Evolutionary conservation across 2,113 vertebrate genomes (phyloP).

Genomic region (Myotis yumanensis): DNA sequence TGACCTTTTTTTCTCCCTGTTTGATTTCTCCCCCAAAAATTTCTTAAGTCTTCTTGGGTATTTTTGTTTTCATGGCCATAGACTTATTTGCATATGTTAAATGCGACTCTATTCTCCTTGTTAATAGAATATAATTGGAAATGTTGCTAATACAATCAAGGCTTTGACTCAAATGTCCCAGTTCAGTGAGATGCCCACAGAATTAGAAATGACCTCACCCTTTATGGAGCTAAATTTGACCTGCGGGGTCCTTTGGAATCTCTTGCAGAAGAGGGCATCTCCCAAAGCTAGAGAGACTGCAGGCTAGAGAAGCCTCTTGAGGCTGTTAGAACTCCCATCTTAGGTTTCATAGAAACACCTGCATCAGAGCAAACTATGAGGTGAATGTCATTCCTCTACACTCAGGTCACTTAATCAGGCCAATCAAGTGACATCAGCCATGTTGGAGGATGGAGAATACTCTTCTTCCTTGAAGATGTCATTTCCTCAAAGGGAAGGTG

Average conservation of each 20-base stretch:
- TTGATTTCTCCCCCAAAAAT: background rate
- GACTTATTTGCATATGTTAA: background rate
- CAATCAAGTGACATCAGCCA: background rate
- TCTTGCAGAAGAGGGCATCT: background rate
- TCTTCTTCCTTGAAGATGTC: background rate
- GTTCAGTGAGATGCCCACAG: background rate
- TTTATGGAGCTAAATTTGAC: background rate
- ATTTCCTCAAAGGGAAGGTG: background rate
- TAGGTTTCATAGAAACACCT: background rate
- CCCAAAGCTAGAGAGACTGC: background rate
- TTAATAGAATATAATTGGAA: background rate
- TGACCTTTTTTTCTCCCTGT: too few species aligned
- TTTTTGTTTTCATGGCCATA: too few species aligned
- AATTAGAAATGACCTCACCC: background rate
- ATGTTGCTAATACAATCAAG: background rate
- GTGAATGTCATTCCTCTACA: background rate
- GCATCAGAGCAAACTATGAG: background rate
- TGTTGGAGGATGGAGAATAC: background rate
- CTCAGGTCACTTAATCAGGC: background rate
- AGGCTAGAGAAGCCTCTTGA: too few species aligned
- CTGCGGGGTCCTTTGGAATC: too few species aligned
- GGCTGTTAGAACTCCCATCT: background rate
- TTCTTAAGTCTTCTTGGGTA: background rate
- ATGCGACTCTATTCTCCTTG: background rate
- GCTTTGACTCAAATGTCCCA: background rate